Conservation (phyloP, 2,797 vertebrate genomes). For the Chelidonichthys spinosus region DNA sequence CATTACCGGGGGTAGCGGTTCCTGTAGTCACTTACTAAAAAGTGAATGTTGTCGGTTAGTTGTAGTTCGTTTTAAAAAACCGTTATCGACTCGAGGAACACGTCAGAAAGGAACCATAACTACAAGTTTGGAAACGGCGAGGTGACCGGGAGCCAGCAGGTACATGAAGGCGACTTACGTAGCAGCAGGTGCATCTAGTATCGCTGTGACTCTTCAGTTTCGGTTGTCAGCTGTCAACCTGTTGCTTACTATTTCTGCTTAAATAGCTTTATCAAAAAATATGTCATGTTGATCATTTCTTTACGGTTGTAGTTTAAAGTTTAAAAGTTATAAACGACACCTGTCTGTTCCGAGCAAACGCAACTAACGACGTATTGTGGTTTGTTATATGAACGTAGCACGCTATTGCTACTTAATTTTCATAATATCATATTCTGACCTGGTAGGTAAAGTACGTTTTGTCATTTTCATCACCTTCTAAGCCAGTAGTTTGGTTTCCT, state of each 20-base stretch:
- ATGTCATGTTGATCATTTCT: rapidly evolving
- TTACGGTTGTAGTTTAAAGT: background rate
- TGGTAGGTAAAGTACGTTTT: background rate
- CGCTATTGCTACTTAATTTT: background rate
- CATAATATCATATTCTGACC: background rate
- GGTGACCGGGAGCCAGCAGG: slow-evolving; percentile 58
- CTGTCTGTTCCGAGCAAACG: background rate
- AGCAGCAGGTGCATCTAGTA: slow-evolving; percentile 73
- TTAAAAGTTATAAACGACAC: background rate
- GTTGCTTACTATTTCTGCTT: background rate
- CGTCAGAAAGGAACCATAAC: background rate
- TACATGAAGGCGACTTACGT: slow-evolving; percentile 45
- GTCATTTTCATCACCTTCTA: no score
- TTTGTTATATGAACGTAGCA: background rate
- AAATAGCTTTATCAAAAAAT: background rate
- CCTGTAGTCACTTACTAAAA: background rate
- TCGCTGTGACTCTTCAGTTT: slow-evolving; percentile 70
- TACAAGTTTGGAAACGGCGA: background rate
- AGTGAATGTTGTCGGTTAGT: background rate
- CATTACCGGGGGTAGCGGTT: slow-evolving; percentile 35
- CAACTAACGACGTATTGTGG: background rate
- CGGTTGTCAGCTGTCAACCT: slow-evolving; percentile 64
- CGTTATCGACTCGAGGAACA: background rate
- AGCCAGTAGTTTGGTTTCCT: background rate
- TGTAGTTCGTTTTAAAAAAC: background rate